phyloP scores from a whole-genome alignment of 30 jellyfish, hydroid and myxozoan species.

The Sanderia malayensis region DNA sequence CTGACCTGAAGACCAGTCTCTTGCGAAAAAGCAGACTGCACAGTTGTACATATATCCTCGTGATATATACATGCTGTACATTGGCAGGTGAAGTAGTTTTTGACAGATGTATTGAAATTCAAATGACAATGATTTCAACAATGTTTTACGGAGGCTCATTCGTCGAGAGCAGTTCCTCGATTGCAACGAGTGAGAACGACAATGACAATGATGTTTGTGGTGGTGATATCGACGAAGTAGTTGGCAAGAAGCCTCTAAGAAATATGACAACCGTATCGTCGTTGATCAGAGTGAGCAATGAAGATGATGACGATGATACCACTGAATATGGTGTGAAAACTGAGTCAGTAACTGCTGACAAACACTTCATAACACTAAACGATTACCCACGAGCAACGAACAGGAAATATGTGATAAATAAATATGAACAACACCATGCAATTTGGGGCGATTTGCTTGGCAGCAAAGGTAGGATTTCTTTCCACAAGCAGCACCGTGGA shows the following conservation, averaged over 20 bases:
- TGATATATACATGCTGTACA: no score
- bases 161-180: conserved; percentile 19
- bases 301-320: no score
- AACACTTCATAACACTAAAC: conserved; percentile 30
- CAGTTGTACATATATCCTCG: no score
- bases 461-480: conserved; percentile 36
- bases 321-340: no score
- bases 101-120: background rate
- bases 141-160: conserved; percentile 21
- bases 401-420: conserved; percentile 65
- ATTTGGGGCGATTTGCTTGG: conserved; percentile 68
- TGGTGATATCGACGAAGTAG: no score
- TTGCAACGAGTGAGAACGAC: background rate
- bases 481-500: conserved; percentile 24
- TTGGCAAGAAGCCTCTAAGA: no score
- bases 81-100: no score
- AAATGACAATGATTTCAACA: background rate
- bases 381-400: conserved; percentile 66
- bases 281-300: no score
- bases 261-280: no score
- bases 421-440: conserved; percentile 55
- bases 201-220: conserved; percentile 22
- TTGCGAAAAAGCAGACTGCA: no score
- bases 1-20: no score
- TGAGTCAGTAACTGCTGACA: no score